Conservation (phyloP, 2,888 invertebrate genomes). For the Tetragnatha montana region DNA sequence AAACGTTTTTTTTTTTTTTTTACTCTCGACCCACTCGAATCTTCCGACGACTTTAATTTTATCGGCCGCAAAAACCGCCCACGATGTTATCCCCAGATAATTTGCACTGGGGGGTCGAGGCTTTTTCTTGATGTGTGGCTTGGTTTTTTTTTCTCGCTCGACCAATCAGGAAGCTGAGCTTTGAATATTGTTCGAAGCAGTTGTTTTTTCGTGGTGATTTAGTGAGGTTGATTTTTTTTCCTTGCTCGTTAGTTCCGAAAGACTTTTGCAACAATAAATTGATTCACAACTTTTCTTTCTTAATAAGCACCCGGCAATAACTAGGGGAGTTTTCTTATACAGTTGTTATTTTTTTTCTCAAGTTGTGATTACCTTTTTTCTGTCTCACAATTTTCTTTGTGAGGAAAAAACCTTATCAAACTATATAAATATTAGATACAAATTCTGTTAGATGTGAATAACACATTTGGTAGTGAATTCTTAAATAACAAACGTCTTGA, state of each 20-base stretch:
- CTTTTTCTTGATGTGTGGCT: not conserved
- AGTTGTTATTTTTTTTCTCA: too few relatives aligned
- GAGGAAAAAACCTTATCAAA: too few relatives aligned
- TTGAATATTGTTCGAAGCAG: not conserved
- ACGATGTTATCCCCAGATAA: not conserved
- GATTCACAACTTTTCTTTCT: not conserved
- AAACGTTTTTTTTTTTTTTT: slow-evolving; percentile 12
- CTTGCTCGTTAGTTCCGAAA: not conserved
- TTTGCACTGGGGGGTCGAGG: not conserved
- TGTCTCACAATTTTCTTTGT: too few relatives aligned
- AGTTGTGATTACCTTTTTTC: too few relatives aligned
- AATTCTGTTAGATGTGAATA: too few relatives aligned
- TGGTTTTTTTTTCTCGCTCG: not conserved
- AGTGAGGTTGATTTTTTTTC: not conserved
- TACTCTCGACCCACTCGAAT: slow-evolving; percentile 20
- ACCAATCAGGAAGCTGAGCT: not conserved
- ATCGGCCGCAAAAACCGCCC: not conserved
- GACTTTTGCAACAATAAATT: not conserved
- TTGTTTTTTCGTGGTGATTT: not conserved
- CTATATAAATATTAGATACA: too few relatives aligned
- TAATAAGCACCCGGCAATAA: too few relatives aligned
- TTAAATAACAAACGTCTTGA: too few relatives aligned
- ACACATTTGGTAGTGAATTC: too few relatives aligned
- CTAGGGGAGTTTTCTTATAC: too few relatives aligned
- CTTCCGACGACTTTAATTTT: slow-evolving; percentile 33